These are phyloP conservation scores for Bedellia somnulentella DNA, from an alignment of 2,888 invertebrate genomes.

Conservation along the genomic window DNA sequence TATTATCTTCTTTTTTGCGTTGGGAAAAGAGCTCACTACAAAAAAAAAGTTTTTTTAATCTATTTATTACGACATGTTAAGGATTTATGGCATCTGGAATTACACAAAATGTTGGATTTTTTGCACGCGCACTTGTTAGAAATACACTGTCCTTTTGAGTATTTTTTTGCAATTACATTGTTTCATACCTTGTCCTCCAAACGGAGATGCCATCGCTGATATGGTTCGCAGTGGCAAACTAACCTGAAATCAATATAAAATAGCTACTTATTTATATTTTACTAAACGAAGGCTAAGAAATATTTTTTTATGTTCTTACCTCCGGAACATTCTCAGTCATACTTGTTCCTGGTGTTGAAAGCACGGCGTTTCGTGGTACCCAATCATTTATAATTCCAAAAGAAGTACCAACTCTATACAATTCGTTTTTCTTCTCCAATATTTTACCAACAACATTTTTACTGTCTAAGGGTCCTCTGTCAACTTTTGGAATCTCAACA, in stretches of 20 bases:
- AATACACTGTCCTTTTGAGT: conserved; percentile 7
- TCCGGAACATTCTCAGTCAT: conserved; percentile 7
- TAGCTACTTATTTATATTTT: too few species aligned
- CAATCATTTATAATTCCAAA: conserved; percentile 5
- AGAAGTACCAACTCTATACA: conserved; percentile 6
- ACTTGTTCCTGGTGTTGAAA: conserved; percentile 3
- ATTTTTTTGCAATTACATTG: conserved; percentile 9
- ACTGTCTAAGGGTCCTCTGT: conserved; percentile 6
- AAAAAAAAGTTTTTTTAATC: too few species aligned
- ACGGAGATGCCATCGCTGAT: conserved; percentile 7
- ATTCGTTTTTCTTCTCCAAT: conserved; percentile 5
- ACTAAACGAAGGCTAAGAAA: too few species aligned
- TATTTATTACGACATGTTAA: conserved; percentile 5
- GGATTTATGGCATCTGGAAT: conserved; percentile 4
- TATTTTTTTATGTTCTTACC: too few species aligned
- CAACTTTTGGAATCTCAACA: conserved; percentile 8
- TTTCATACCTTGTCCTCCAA: conserved; percentile 9
- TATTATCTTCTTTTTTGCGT: too few species aligned
- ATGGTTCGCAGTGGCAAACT: conserved; percentile 6
- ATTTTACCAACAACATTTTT: conserved; percentile 7
- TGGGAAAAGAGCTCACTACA: too few species aligned
- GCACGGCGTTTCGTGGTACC: conserved; percentile 5
- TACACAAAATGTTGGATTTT: conserved; percentile 7
- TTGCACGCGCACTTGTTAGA: conserved; percentile 8
- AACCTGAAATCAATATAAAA: too few species aligned